Conservation (phyloP, 2,113 vertebrate genomes). For the Bufo bufo region DNA sequence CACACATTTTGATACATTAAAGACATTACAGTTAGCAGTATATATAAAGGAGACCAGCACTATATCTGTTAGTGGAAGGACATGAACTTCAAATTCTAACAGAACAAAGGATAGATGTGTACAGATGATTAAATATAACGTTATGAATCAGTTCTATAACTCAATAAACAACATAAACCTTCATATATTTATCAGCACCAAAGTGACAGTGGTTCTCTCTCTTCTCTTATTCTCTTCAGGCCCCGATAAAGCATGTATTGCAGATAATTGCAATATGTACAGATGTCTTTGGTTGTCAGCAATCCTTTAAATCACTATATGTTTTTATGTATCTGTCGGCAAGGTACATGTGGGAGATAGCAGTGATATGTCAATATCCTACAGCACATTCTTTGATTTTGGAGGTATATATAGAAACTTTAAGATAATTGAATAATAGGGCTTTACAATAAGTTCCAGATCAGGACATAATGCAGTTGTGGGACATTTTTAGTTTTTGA, state of each 20-base stretch:
- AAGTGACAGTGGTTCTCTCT: constrained; percentile 38
- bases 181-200: constrained; percentile 32
- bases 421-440: constrained; percentile 20
- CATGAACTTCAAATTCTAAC: background rate
- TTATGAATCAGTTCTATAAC: constrained; percentile 36
- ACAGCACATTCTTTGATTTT: constrained; percentile 1
- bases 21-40: background rate
- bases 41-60: background rate
- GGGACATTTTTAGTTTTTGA: constrained; percentile 9
- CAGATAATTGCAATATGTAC: constrained; percentile 25
- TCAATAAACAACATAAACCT: background rate
- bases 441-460: constrained; percentile 28
- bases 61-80: constrained; percentile 1
- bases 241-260: background rate
- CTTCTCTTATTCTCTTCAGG: background rate
- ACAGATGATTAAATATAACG: constrained; percentile 9
- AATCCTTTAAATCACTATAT: constrained; percentile 32
- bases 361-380: constrained; percentile 24
- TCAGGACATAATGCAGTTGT: constrained; percentile 26
- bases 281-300: constrained; percentile 1
- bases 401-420: constrained; percentile 2
- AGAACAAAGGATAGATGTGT: constrained; percentile 31
- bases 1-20: background rate
- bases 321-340: constrained; percentile 5
- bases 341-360: constrained; percentile 17